Evolutionary conservation across 2,797 vertebrate genomes (phyloP), one percentile per base, ranked within the genome.

Genomic region (Cirrhinus molitorella): DNA sequence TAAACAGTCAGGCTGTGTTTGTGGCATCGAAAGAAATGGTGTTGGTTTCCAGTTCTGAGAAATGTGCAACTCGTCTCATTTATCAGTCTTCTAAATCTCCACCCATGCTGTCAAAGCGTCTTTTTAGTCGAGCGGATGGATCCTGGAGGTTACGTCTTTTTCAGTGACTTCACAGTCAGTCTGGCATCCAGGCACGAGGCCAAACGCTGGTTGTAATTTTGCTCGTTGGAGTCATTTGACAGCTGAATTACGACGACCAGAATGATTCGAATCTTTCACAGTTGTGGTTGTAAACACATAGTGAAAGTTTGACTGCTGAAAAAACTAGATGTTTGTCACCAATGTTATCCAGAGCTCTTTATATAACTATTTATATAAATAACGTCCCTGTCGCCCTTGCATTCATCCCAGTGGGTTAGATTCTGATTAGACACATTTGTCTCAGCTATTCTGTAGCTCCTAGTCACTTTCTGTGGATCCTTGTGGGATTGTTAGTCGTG

Each of bases 391-490:
- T 3, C 34, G 19, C 31, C 73, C 34, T 31, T 47, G 23, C 57
- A 31, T 68, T 43, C 16, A 55, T 53, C 53, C 31, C 40, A 21
- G 0, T 34, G 67, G 40, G 45, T 81, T 47, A n/a, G 40, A 72
- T 47, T 59, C 23, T 71, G 25, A 81, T 71, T 71, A 45, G 23
- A 72, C 12, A 34, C 67, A 80, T 80, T 80, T 71, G 67, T 71
- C 53, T 71, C 53, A 37, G 4, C 25, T 70, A 71, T 80, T 45
- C 17, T 59, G n/a, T 71, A 28, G 28, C 31, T 70, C 28, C 49
- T 4, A 43, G 25, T 73, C 28, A 13, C 14, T 81, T 63, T 72
- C 23, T 72, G 19, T 49, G 4, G 53, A 72, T 81, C 9, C 19
- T 59, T 81, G 74, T 43, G 74, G 59, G 75, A 49, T 49, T 31